A percentile compares a stretch with the other conserved stretches of the same genome.
Evolutionary conservation across 2,797 vertebrate genomes (phyloP).

Genomic region (Adrianichthys oophorus): DNA sequence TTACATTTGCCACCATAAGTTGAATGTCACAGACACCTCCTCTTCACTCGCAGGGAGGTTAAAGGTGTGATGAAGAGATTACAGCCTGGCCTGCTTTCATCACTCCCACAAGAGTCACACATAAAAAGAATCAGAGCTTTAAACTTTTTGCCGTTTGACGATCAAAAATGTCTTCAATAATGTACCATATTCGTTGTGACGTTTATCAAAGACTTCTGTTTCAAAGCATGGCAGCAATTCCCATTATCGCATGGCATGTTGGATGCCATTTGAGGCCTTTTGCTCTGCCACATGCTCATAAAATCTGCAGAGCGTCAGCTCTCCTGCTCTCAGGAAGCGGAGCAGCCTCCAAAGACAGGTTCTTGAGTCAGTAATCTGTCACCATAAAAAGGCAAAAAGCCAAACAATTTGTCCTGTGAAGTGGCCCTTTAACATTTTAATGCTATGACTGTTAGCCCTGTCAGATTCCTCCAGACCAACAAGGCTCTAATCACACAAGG

Average conservation of each 20-base stretch:
- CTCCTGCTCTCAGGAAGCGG: conserved; percentile 26
- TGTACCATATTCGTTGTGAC: conserved; percentile 19
- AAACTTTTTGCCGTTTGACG: conserved; percentile 47
- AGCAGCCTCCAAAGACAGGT: conserved; percentile 32
- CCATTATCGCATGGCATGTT: too few species aligned
- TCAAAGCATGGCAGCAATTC: too few species aligned
- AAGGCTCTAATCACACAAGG: conserved; percentile 45
- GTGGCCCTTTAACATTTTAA: conserved; percentile 49
- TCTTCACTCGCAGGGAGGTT: conserved; percentile 11
- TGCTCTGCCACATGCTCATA: conserved; percentile 21
- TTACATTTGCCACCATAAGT: background rate
- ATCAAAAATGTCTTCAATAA: conserved; percentile 63
- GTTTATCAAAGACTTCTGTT: background rate
- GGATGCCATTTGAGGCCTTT: too few species aligned
- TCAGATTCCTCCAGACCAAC: conserved; percentile 57
- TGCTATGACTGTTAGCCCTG: conserved; percentile 43
- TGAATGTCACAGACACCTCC: conserved; percentile 1
- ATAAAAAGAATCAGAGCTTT: conserved; percentile 23
- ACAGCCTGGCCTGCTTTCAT: conserved; percentile 50
- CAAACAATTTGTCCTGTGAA: conserved; percentile 40
- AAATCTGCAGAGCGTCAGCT: conserved; percentile 35
- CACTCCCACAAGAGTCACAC: conserved; percentile 11
- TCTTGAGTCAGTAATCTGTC: conserved; percentile 32
- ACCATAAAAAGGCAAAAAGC: conserved; percentile 30
- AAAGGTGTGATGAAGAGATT: conserved; percentile 30